phyloP scores from a whole-genome alignment of 2,797 vertebrate species.

The Gobionotothen gibberifrons region DNA sequence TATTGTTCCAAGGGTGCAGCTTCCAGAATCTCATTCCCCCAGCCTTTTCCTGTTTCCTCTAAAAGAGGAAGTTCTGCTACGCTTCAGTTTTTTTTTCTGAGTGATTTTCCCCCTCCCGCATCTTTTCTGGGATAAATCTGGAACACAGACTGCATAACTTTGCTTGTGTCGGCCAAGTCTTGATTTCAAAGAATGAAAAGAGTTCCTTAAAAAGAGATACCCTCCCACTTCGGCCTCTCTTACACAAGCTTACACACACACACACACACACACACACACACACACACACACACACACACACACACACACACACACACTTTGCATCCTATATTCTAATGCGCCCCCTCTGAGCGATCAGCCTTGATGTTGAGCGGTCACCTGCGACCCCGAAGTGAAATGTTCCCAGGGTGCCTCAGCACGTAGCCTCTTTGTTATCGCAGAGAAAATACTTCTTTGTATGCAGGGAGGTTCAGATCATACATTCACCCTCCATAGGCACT shows the following conservation, averaged over 20 bases:
- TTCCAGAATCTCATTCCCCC: constrained; percentile 86
- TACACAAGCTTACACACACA: constrained; percentile 27
- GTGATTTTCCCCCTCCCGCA: constrained; percentile 24
- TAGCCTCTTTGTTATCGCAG: constrained; percentile 67
- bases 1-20: constrained; percentile 90
- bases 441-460: constrained; percentile 61
- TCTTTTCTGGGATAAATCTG: constrained; percentile 78
- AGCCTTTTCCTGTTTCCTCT: constrained; percentile 96
- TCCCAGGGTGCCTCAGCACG: constrained; percentile 75
- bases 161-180: constrained; percentile 64
- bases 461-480: constrained; percentile 36
- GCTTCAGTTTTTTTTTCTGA: constrained; percentile 40
- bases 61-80: constrained; percentile 86
- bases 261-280: constrained; percentile 26
- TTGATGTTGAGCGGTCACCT: constrained; percentile 67
- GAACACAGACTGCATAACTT: constrained; percentile 59
- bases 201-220: constrained; percentile 68
- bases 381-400: constrained; percentile 55
- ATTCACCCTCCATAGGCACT: constrained; percentile 9
- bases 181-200: constrained; percentile 81
- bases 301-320: constrained; percentile 24
- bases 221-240: constrained; percentile 50
- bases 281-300: constrained; percentile 9
- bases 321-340: constrained; percentile 39
- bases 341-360: constrained; percentile 29